Percentiles rank a stretch among this genome's conserved stretches.
These are phyloP conservation scores for Meteorus sp. DNA, from an alignment of 1,140 invertebrate species.

Conservation along the genomic window DNA sequence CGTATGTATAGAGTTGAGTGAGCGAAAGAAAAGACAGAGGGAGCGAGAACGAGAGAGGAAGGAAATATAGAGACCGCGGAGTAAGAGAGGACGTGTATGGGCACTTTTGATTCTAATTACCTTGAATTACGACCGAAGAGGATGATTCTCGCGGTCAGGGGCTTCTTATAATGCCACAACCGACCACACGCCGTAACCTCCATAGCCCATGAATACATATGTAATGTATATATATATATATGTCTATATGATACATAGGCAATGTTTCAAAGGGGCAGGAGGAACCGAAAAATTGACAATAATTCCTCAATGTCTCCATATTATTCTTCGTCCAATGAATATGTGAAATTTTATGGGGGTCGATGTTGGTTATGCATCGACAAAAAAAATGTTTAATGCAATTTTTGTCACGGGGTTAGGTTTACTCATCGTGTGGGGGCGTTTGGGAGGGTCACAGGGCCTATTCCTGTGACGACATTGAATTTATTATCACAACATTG, in stretches of 20 bases:
- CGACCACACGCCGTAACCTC: too few species aligned
- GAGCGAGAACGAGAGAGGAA: too few species aligned
- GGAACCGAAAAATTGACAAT: too few species aligned
- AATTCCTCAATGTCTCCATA: too few species aligned
- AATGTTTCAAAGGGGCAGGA: too few species aligned
- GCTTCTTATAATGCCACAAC: background rate
- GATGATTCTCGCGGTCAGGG: background rate
- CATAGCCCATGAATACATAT: background rate
- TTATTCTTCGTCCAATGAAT: too few species aligned
- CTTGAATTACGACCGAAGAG: background rate
- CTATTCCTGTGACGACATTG: background rate
- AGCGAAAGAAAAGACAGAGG: too few species aligned
- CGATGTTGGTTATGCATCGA: too few species aligned
- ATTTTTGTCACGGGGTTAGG: background rate
- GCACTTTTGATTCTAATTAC: background rate
- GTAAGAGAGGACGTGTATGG: background rate
- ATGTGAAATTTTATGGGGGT: too few species aligned
- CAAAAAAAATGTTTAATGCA: too few species aligned
- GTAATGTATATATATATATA: background rate
- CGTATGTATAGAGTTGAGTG: too few species aligned
- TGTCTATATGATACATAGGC: too few species aligned
- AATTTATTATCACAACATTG: slow-evolving; percentile 8
- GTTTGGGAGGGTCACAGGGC: slow-evolving; percentile 1
- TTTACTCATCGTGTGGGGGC: background rate
- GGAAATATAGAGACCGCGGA: background rate